Percentiles rank a stretch among this genome's conserved stretches.
Conservation (phyloP, 2,888 invertebrate genomes). For the Caenorhabditis angaria region DNA sequence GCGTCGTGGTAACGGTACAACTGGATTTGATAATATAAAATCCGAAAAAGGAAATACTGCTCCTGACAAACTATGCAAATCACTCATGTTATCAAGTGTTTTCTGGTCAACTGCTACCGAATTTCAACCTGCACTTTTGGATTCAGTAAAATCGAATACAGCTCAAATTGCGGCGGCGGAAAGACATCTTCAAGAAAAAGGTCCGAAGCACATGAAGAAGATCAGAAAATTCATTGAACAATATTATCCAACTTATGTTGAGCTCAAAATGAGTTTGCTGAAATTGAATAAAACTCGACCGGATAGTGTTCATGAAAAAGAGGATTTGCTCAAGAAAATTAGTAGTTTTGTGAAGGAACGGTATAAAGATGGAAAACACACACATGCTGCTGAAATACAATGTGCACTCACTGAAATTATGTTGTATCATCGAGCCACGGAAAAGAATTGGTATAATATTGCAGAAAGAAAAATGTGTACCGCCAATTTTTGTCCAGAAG, state of each 20-base stretch:
- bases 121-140: conserved; percentile 29
- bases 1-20: conserved; percentile 28
- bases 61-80: conserved; percentile 20
- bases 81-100: conserved; percentile 16
- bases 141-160: conserved; percentile 19
- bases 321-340: conserved; percentile 7
- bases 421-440: neutral
- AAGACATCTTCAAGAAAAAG: conserved; percentile 18
- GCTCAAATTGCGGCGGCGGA: conserved; percentile 15
- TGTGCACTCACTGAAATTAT: conserved; percentile 15
- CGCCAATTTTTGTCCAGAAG: neutral
- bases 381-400: conserved; percentile 27
- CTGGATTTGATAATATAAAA: conserved; percentile 12
- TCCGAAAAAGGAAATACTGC: conserved; percentile 21
- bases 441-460: neutral
- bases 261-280: conserved; percentile 23
- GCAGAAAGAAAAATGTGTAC: neutral
- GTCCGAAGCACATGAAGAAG: conserved; percentile 17
- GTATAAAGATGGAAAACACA: conserved; percentile 13
- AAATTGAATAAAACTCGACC: conserved; percentile 16
- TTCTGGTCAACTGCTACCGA: conserved; percentile 25
- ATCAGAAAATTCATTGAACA: conserved; percentile 17
- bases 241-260: conserved; percentile 23
- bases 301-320: conserved; percentile 13
- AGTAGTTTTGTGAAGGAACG: conserved; percentile 15